phyloP scores from a whole-genome alignment of 2,888 invertebrate genomes.

The Candidula unifasciata region DNA sequence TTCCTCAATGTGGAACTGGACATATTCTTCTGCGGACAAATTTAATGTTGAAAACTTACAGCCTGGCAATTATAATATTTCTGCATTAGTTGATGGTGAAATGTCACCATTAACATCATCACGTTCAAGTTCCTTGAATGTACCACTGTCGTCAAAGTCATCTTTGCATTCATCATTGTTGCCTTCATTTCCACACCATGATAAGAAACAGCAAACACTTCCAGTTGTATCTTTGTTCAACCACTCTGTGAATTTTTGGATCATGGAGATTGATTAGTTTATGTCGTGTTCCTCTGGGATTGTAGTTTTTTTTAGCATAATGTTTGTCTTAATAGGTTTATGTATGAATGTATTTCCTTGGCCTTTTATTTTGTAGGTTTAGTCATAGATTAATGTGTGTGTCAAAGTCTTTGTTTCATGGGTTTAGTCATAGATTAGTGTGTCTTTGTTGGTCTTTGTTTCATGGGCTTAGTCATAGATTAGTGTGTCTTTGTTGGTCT shows the following conservation, averaged over 20 bases:
- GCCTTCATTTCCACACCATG: background rate
- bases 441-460: too few relatives aligned
- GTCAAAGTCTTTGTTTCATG: too few relatives aligned
- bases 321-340: too few relatives aligned
- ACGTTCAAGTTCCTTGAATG: background rate
- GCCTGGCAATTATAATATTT: conserved; percentile 23
- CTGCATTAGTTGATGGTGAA: background rate
- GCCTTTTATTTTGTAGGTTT: too few relatives aligned
- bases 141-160: background rate
- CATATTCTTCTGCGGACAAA: conserved; percentile 15
- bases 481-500: too few relatives aligned
- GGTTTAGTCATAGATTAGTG: too few relatives aligned
- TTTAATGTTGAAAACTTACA: background rate
- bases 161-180: background rate
- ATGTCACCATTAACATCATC: background rate
- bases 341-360: too few relatives aligned
- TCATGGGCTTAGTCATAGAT: too few relatives aligned
- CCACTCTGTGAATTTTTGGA: conserved; percentile 44
- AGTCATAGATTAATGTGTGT: too few relatives aligned
- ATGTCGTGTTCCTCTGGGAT: too few relatives aligned
- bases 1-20: conserved; percentile 42
- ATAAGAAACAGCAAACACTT: background rate
- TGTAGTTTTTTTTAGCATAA: too few relatives aligned
- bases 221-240: conserved; percentile 44
- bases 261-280: conserved; percentile 40